Evolutionary conservation across 2,888 invertebrate species (phyloP), one percentile per base, ranked within the genome.

Genomic region (Eilema sororculum): DNA sequence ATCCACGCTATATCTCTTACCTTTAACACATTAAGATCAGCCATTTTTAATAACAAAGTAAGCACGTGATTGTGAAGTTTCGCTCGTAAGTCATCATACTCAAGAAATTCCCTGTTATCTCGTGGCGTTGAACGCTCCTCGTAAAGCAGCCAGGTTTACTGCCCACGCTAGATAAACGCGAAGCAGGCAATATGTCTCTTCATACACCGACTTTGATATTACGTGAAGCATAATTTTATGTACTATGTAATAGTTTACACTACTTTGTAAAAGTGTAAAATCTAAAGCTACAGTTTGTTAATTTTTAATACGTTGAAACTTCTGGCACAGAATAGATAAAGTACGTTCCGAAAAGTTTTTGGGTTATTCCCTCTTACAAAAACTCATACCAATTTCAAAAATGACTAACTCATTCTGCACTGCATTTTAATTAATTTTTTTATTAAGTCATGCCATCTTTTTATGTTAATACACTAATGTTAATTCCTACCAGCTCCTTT

Each of bases 111-210:
- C 56, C 25, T 41, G 56, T 37, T 58, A 58, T 61, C 41, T 28
- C 63, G 0, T 24, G 22, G n/a, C 61, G 46, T 56, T 65, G 28
- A 57, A 62, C 62, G 61, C 57, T 30, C 4, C 61, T 70, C 70
- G 70, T 70, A 70, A 65, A 70, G 46, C 33, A 20, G 57, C 25
- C 58, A 25, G 37, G 30, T 62, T 66, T 70, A 66, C 37, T 63
- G 33, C 61, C 52, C 59, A 56, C 57, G 41, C 63, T 66, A 66
- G 66, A 63, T 67, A 67, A 63, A 66, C 58, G 63, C 25, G 9
- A 67, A 33, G 63, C 63, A 67, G 67, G 28, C 67, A 67, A 67
- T 71, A 28, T 63, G 67, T 67, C 61, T 37, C 60, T 65, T n/a
- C 30, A 59, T 20, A 58, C 37, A 56, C 9, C 62, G 37, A 69